Evolutionary conservation across 2,113 vertebrate genomes (phyloP).

Genomic region (Herpailurus yagouaroundi): DNA sequence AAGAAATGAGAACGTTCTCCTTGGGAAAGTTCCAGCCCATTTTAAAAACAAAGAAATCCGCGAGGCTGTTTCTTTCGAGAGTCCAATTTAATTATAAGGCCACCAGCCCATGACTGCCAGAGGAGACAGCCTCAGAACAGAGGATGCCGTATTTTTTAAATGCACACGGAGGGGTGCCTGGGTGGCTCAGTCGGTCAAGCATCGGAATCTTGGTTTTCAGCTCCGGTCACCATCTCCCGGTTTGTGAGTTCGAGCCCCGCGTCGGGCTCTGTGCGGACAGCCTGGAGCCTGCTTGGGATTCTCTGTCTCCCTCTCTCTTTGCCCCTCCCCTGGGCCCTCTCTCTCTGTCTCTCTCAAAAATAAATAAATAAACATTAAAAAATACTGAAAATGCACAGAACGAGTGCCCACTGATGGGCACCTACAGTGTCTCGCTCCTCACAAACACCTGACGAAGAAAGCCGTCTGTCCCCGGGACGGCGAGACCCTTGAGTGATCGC

Average conservation of each 20-base stretch:
- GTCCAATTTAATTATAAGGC: background rate
- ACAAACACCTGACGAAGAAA: fast-evolving
- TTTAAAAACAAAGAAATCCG: background rate
- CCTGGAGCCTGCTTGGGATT: too few relatives aligned
- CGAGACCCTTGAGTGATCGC: fast-evolving
- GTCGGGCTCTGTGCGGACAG: too few relatives aligned
- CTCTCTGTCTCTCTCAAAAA: too few relatives aligned
- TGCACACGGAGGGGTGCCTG: background rate
- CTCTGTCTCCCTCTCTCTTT: too few relatives aligned
- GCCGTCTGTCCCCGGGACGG: fast-evolving
- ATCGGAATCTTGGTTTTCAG: too few relatives aligned
- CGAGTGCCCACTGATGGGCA: fast-evolving
- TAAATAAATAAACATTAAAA: too few relatives aligned
- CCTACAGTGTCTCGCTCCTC: fast-evolving
- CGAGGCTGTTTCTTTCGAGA: background rate
- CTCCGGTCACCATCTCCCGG: too few relatives aligned
- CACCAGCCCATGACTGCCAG: fast-evolving
- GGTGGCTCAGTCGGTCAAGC: too few relatives aligned
- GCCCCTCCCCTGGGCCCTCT: too few relatives aligned
- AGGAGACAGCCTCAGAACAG: background rate
- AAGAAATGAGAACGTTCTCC: background rate
- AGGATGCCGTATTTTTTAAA: too few relatives aligned
- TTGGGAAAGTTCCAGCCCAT: background rate
- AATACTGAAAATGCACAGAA: background rate
- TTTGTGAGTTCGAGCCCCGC: too few relatives aligned